These are phyloP conservation scores for Tenthredo scrophulariae DNA, from an alignment of 2,888 invertebrate species.

Conservation along the genomic window DNA sequence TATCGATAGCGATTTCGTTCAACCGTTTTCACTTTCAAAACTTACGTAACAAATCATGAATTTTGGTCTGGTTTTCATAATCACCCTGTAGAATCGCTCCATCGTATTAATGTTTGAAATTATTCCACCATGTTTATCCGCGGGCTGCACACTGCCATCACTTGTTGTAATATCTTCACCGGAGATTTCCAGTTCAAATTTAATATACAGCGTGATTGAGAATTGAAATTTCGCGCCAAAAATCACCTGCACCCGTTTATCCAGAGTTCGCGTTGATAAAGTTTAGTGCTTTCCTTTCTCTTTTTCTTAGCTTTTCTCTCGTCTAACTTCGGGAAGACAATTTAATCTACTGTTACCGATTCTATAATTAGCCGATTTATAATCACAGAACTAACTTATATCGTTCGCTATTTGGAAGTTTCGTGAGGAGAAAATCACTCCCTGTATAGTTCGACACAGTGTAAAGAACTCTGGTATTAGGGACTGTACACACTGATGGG, in stretches of 20 bases:
- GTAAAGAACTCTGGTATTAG: conserved; percentile 68
- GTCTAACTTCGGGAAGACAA: not conserved
- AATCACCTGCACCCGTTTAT: not conserved
- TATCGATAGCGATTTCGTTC: conserved; percentile 48
- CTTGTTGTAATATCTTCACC: not conserved
- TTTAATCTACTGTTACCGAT: not conserved
- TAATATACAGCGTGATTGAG: not conserved
- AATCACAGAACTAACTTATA: not conserved
- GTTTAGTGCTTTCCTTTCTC: not conserved
- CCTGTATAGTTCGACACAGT: conserved; percentile 31
- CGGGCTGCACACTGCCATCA: not conserved
- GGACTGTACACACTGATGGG: conserved; percentile 71
- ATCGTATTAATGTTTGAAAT: conserved; percentile 56
- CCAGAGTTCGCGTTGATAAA: not conserved
- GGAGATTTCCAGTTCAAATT: conserved; percentile 42
- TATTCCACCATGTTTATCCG: conserved; percentile 45
- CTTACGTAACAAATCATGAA: conserved; percentile 69
- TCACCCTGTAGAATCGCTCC: conserved; percentile 64
- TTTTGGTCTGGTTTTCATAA: conserved; percentile 64
- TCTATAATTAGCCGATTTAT: not conserved
- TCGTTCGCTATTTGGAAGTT: not conserved
- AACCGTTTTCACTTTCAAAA: conserved; percentile 72
- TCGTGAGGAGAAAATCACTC: not conserved
- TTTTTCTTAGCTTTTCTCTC: not conserved
- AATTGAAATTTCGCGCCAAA: not conserved